Percentiles rank a stretch among this genome's conserved stretches.
phyloP scores from a whole-genome alignment of 1,140 invertebrate genomes.

The Neotoxoptera formosana region DNA sequence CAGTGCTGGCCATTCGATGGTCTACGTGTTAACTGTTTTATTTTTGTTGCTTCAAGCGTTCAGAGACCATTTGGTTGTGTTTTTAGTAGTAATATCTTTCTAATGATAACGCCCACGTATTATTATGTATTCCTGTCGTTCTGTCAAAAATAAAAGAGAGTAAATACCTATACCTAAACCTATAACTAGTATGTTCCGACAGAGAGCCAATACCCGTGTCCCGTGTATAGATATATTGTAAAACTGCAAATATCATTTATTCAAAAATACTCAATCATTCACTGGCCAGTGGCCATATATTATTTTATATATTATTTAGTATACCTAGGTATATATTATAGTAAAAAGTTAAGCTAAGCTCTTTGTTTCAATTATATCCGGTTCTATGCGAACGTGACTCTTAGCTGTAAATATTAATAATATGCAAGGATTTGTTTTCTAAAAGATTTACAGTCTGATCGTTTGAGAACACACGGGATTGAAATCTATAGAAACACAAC shows the following conservation, averaged over 20 bases:
- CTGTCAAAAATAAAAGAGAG: constrained; percentile 36
- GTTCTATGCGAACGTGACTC: background rate
- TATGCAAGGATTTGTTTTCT: background rate
- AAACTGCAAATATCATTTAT: background rate
- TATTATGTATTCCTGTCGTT: constrained; percentile 41
- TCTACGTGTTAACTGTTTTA: background rate
- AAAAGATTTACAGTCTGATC: background rate
- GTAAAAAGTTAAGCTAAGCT: background rate
- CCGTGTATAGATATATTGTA: background rate
- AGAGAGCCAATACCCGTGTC: background rate
- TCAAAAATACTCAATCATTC: constrained; percentile 8
- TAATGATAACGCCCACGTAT: constrained; percentile 50
- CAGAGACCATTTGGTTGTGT: constrained; percentile 21
- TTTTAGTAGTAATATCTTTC: constrained; percentile 7
- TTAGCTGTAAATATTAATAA: background rate
- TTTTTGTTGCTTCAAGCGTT: constrained; percentile 1
- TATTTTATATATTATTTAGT: background rate
- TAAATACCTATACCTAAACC: background rate
- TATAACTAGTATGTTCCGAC: background rate
- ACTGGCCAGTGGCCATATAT: background rate
- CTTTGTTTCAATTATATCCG: constrained; percentile 20
- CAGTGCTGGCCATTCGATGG: background rate
- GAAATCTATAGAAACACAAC: background rate
- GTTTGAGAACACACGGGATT: background rate
- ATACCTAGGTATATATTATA: background rate